Evolutionary conservation across 2,797 vertebrate genomes (phyloP).

Genomic region (Myripristis murdjan): DNA sequence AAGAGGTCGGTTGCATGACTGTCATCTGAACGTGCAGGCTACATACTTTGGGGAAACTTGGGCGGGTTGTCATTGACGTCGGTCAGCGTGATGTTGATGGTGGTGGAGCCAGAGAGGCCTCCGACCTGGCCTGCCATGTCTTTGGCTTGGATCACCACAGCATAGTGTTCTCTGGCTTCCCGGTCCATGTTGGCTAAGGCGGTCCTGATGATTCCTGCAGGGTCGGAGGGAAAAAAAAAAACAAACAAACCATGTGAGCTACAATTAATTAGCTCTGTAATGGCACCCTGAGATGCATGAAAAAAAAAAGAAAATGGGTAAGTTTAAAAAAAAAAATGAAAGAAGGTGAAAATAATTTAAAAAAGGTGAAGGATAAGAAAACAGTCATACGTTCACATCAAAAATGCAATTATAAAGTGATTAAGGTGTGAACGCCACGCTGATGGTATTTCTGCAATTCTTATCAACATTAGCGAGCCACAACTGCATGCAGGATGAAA

Average conservation of each 20-base stretch:
- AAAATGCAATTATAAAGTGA: too few relatives aligned
- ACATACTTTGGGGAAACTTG: conserved; percentile 96
- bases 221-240: background rate
- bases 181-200: conserved; percentile 98
- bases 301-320: background rate
- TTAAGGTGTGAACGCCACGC: too few relatives aligned
- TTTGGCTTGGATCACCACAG: conserved; percentile 99
- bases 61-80: conserved; percentile 99
- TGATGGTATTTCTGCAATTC: too few relatives aligned
- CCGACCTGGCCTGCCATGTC: conserved; percentile 99
- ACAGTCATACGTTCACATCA: too few relatives aligned
- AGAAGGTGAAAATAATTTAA: too few relatives aligned
- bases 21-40: background rate
- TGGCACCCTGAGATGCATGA: background rate
- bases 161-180: conserved; percentile 97
- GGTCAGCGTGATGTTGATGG: conserved; percentile 96
- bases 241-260: background rate
- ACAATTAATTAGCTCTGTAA: background rate
- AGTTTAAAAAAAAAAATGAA: too few relatives aligned
- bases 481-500: too few relatives aligned
- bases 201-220: conserved; percentile 95
- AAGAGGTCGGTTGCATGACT: too few relatives aligned
- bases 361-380: too few relatives aligned
- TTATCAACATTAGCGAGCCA: too few relatives aligned
- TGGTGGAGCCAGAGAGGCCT: conserved; percentile 96